Percentiles rank a stretch among this genome's conserved stretches.
Evolutionary conservation across 1,140 invertebrate species (phyloP).

Genomic region (Drosophila yakuba): DNA sequence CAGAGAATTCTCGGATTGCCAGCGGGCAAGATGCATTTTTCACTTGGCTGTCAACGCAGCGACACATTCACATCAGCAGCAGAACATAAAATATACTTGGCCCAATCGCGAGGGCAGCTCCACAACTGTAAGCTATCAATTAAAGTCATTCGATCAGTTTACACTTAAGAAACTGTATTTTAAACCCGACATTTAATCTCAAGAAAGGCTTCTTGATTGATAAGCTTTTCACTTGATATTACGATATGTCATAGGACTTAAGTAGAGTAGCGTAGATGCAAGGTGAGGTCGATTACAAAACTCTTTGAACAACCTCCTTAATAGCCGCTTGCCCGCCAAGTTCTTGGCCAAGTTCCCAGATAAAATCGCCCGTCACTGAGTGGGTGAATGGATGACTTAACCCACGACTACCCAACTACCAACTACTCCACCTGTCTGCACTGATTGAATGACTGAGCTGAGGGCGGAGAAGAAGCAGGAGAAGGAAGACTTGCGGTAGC

Average conservation of each 20-base stretch:
- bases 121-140: no score
- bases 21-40: slow-evolving; percentile 76
- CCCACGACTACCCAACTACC: slow-evolving; percentile 13
- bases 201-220: no score
- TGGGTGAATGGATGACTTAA: slow-evolving; percentile 58
- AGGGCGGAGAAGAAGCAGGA: not conserved
- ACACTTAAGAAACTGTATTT: no score
- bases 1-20: slow-evolving; percentile 47
- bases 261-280: no score
- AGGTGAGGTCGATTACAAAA: no score
- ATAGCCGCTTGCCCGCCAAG: slow-evolving; percentile 33
- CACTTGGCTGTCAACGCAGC: slow-evolving; percentile 68
- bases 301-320: slow-evolving; percentile 18
- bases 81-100: slow-evolving; percentile 62
- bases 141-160: no score
- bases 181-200: no score
- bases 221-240: no score
- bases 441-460: slow-evolving; percentile 64
- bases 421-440: slow-evolving; percentile 54
- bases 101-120: slow-evolving; percentile 15
- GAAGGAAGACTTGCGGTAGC: slow-evolving; percentile 38
- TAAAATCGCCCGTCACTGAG: slow-evolving; percentile 61
- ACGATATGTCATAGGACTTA: no score
- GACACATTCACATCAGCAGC: slow-evolving; percentile 39
- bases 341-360: slow-evolving; percentile 60